Conservation (phyloP, 2,113 vertebrate species). For the Mesembrinibis cayennensis region DNA sequence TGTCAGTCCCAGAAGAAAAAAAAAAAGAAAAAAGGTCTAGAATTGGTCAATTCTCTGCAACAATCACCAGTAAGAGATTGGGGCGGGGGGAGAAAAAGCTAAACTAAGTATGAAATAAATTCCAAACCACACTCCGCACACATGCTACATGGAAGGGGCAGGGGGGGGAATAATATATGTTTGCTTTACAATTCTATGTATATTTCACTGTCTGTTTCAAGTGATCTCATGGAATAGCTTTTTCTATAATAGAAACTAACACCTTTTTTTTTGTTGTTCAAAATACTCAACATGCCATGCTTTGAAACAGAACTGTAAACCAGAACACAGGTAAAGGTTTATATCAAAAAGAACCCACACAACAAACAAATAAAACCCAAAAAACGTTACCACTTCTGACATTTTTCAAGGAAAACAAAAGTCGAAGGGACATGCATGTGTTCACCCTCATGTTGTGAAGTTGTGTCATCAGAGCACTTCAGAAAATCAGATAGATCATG, state of each 20-base stretch:
- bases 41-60: not conserved
- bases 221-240: not conserved
- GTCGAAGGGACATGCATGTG: not conserved
- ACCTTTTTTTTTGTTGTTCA: not conserved
- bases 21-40: too few species aligned
- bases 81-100: accelerated
- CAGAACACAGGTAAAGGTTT: not conserved
- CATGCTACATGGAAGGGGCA: not conserved
- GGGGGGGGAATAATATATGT: not conserved
- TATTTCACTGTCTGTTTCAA: not conserved
- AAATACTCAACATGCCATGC: not conserved
- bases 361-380: not conserved
- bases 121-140: not conserved
- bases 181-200: not conserved
- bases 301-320: not conserved
- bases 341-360: not conserved
- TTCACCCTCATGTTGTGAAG: not conserved
- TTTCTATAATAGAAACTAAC: not conserved
- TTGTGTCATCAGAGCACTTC: not conserved
- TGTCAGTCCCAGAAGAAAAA: accelerated
- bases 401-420: not conserved
- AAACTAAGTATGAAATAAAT: not conserved
- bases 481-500: not conserved
- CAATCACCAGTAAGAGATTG: not conserved
- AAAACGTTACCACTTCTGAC: not conserved